phyloP scores from a whole-genome alignment of 1,140 invertebrate genomes.

The Trichonephila clavata region DNA sequence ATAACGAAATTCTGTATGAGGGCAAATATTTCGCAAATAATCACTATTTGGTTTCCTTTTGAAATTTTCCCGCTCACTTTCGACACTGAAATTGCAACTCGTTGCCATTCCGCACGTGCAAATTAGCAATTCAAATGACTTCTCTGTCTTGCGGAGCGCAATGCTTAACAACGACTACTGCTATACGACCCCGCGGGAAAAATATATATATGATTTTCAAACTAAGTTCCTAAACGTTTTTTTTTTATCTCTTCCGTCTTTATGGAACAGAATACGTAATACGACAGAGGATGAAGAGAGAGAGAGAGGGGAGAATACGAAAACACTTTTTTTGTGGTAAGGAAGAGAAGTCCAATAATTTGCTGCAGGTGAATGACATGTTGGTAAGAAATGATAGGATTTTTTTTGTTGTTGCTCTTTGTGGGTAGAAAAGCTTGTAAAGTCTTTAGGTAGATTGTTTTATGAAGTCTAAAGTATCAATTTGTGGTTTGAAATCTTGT shows the following conservation, averaged over 20 bases:
- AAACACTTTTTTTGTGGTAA: neutral
- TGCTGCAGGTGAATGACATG: conserved; percentile 10
- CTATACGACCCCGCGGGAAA: neutral
- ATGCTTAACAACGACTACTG: neutral
- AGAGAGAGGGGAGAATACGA: neutral
- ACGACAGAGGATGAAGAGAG: neutral
- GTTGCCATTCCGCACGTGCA: neutral
- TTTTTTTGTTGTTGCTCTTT: neutral
- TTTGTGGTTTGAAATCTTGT: too few relatives aligned
- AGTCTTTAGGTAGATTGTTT: neutral
- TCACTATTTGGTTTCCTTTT: neutral
- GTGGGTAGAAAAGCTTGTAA: neutral
- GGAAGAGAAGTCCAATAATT: neutral
- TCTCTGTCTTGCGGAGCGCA: neutral
- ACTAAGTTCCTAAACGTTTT: neutral
- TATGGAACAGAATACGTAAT: neutral
- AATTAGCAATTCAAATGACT: neutral
- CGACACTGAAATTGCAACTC: neutral
- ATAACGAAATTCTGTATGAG: neutral
- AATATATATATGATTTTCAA: neutral
- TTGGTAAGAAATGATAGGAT: neutral
- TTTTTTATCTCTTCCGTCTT: neutral
- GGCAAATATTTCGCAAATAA: neutral
- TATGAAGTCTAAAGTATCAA: too few relatives aligned
- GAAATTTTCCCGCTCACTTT: neutral